Percentiles rank a stretch among this genome's conserved stretches.
These are phyloP conservation scores for Clangula hyemalis DNA, from an alignment of 2,797 vertebrate genomes.

Conservation along the genomic window DNA sequence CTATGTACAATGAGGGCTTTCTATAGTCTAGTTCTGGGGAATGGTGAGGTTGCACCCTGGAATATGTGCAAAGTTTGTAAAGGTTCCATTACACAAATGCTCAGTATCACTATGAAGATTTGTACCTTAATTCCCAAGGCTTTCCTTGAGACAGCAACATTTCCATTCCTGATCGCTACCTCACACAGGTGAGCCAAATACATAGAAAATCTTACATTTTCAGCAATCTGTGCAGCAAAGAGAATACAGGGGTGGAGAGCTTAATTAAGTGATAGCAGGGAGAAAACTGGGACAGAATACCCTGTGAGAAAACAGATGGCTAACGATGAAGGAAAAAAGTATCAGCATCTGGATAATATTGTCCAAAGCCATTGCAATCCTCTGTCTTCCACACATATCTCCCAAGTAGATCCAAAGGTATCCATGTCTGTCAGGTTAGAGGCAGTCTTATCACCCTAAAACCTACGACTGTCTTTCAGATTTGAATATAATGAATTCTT, in stretches of 20 bases:
- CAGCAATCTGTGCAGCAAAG: neutral
- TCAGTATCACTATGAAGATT: too few relatives aligned
- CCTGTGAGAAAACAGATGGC: neutral
- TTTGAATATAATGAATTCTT: neutral
- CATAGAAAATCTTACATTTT: neutral
- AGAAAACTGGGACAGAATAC: neutral
- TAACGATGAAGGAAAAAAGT: neutral
- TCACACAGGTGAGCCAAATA: neutral
- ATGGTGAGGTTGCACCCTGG: neutral
- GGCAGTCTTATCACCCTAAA: neutral
- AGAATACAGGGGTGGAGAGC: neutral
- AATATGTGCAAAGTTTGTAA: neutral
- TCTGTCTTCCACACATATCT: neutral
- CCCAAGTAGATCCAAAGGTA: neutral
- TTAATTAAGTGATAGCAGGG: neutral
- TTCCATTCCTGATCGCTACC: neutral
- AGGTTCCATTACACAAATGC: neutral
- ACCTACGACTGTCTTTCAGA: neutral
- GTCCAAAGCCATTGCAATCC: neutral
- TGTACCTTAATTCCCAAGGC: neutral
- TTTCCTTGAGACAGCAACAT: neutral
- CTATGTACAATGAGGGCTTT: neutral
- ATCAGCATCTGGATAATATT: neutral
- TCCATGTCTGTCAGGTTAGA: neutral
- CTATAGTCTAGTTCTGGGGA: neutral